phyloP scores from a whole-genome alignment of 1,140 invertebrate species.

The Drusus annulatus region DNA sequence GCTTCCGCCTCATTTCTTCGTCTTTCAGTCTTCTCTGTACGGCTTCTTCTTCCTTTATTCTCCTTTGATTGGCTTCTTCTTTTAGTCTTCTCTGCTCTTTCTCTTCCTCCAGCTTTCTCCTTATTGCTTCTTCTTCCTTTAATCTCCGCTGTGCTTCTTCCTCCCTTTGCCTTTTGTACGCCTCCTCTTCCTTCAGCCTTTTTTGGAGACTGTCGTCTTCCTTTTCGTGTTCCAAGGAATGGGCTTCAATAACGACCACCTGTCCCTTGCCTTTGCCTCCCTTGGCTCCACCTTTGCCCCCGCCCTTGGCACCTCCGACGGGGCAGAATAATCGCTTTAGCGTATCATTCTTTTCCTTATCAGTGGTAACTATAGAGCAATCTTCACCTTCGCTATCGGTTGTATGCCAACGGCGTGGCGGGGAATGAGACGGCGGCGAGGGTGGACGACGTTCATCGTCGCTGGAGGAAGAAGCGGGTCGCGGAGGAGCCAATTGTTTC shows the following conservation, averaged over 20 bases:
- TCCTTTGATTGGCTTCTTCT: constrained; percentile 57
- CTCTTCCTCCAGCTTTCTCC: constrained; percentile 30
- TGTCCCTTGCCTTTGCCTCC: constrained; percentile 76
- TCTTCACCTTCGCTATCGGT: constrained; percentile 50
- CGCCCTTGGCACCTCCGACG: constrained; percentile 70
- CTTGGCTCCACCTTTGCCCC: constrained; percentile 75
- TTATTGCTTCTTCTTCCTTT: constrained; percentile 12
- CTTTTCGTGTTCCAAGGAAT: constrained; percentile 58
- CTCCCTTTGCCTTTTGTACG: constrained; percentile 22
- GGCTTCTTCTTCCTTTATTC: constrained; percentile 25
- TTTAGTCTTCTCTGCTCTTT: constrained; percentile 44
- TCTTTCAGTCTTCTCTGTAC: constrained; percentile 49
- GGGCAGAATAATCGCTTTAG: constrained; percentile 72
- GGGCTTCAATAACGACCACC: constrained; percentile 71
- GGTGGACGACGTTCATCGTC: constrained; percentile 64
- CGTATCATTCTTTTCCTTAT: constrained; percentile 76
- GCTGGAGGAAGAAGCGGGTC: constrained; percentile 64
- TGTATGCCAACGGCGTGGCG: constrained; percentile 25
- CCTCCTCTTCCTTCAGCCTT: constrained; percentile 48
- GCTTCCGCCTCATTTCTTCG: constrained; percentile 46
- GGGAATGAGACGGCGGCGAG: constrained; percentile 51
- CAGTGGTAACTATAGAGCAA: constrained; percentile 56
- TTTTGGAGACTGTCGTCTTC: constrained; percentile 51
- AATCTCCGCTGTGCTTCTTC: constrained; percentile 41
- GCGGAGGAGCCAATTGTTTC: constrained; percentile 60